These are phyloP conservation scores for Poecilia wingei DNA, from an alignment of 2,797 vertebrate species.

Conservation along the genomic window DNA sequence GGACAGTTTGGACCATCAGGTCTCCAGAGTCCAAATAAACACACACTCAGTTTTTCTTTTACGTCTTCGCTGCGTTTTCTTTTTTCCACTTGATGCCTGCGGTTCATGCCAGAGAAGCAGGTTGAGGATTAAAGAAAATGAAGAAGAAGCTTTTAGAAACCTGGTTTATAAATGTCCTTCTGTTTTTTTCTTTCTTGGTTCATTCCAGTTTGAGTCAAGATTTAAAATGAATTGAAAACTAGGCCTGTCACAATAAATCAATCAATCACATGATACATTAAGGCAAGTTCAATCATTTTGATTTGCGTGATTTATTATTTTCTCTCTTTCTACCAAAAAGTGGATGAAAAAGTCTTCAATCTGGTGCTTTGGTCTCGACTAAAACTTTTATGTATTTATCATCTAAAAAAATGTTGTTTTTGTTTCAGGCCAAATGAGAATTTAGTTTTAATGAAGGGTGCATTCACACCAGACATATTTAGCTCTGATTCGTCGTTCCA, in stretches of 20 bases:
- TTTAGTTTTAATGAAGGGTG: background rate
- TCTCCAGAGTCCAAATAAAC: slow-evolving; percentile 34
- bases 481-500: no score
- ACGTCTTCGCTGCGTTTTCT: background rate
- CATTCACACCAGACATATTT: background rate
- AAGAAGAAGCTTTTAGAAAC: slow-evolving; percentile 44
- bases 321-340: no score
- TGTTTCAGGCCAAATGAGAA: background rate
- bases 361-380: no score
- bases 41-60: background rate
- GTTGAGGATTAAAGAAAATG: slow-evolving; percentile 7
- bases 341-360: no score
- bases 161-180: slow-evolving; percentile 1
- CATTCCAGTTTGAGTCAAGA: background rate
- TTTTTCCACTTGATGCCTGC: background rate
- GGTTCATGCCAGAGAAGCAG: background rate
- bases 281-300: no score
- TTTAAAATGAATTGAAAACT: background rate
- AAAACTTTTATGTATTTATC: no score
- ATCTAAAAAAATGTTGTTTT: no score
- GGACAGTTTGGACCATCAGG: slow-evolving; percentile 41
- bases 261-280: no score
- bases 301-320: no score
- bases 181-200: background rate
- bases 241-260: no score